Base-by-base conservation (phyloP, 2,888 invertebrate species). In the Graphium colonna region DNA sequence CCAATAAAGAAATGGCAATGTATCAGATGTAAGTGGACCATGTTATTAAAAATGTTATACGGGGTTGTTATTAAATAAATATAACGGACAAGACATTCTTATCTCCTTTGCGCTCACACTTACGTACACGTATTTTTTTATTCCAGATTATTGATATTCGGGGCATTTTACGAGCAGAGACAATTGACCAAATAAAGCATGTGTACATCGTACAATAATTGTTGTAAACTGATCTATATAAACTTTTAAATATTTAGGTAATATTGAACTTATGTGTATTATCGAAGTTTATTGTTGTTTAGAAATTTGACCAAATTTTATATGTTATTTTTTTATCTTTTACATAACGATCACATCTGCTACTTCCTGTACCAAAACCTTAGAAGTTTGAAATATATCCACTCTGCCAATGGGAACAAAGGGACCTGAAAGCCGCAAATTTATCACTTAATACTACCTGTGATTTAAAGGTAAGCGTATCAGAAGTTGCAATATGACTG, bases 151-250 rank as follows among this genome's bases (percentile, higher is more conserved):
- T 99, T 88, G 99, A 99, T 91, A 99, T 99, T 87, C 94, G 98
- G 87, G 98, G 99, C 89, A 99, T 99, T 82, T 93, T 99, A 83
- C 93, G 98, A 75, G 96, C 98, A 65, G 94, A 95, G 64, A 96
- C 95, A 64, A 96, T 98, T 88, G 98, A 98, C 78, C 96, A 96
- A 91, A 98, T 99, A 98, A 98, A 95, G 91, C 99, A 99, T 92
- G 99, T 99, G 80, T 99, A 99, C 92, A 99, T 99, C 82, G 99
- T 99, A 71, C 99, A 99, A 89, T 99, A 99, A 91, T 92, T 99
- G 88, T 99, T 99, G 99, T 99, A 99, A 92, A 99, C 99, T 68
- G 99, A 99, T 92, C 94, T 99, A 84, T 99, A 99, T 91, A 99
- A 99, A 93, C 92, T 99, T 89, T 93, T 99, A 80, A 99, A 99